phyloP scores from a whole-genome alignment of 2,797 vertebrate species.

The Enteromius thamalakanensis region DNA sequence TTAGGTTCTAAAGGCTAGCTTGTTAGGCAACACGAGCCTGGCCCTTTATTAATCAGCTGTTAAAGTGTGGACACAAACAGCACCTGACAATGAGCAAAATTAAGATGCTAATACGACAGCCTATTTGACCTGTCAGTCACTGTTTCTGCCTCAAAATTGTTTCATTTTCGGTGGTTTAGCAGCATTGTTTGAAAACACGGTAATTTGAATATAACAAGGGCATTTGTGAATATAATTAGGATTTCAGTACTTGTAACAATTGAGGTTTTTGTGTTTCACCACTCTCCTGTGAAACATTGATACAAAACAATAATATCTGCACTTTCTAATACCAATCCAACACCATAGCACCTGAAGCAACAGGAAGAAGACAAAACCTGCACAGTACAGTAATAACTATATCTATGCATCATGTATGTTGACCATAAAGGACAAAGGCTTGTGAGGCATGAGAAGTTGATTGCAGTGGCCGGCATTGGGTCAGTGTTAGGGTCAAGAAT shows the following conservation, averaged over 20 bases:
- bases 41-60: constrained; percentile 76
- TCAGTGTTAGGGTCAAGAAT: constrained; percentile 76
- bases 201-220: not conserved
- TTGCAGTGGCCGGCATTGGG: constrained; percentile 75
- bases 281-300: not conserved
- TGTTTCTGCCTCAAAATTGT: constrained; percentile 6
- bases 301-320: not conserved
- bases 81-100: constrained; percentile 75
- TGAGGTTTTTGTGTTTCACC: not conserved
- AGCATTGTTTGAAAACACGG: not conserved
- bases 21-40: constrained; percentile 75
- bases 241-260: not conserved
- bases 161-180: not conserved
- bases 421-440: constrained; percentile 68
- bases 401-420: constrained; percentile 58
- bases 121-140: constrained; percentile 77
- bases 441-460: constrained; percentile 75
- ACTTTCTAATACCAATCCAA: constrained; percentile 12
- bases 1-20: constrained; percentile 79
- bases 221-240: not conserved
- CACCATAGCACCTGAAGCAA: constrained; percentile 23
- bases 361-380: constrained; percentile 6
- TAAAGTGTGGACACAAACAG: constrained; percentile 74
- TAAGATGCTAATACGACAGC: constrained; percentile 74
- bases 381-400: constrained; percentile 41